Conservation (phyloP, 2,888 invertebrate genomes). For the Automeris io region DNA sequence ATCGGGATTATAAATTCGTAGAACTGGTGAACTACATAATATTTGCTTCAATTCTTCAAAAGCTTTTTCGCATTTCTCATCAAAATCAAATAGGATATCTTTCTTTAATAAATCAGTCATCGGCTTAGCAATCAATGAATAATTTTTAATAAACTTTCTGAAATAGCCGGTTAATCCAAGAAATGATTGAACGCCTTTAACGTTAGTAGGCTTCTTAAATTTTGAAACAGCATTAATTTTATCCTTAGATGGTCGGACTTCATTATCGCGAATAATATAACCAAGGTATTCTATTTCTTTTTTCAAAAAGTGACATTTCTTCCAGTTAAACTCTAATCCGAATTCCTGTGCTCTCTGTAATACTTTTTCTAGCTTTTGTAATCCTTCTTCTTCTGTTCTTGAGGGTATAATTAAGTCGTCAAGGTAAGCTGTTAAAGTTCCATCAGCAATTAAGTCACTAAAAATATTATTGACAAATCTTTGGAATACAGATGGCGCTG, state of each 20-base stretch:
- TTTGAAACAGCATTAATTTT: constrained; percentile 16
- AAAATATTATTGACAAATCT: constrained; percentile 12
- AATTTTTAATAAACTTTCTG: constrained; percentile 13
- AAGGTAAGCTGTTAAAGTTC: constrained; percentile 14
- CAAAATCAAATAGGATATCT: constrained; percentile 11
- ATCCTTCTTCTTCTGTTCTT: constrained; percentile 15
- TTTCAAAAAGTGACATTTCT: constrained; percentile 37
- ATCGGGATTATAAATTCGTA: constrained; percentile 10
- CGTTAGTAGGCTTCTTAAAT: constrained; percentile 12
- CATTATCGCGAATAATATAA: constrained; percentile 14
- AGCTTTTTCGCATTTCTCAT: constrained; percentile 9
- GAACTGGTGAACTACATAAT: constrained; percentile 14
- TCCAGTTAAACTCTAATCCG: constrained; percentile 27
- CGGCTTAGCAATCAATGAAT: constrained; percentile 19
- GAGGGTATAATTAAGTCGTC: constrained; percentile 18
- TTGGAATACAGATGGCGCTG: constrained; percentile 22
- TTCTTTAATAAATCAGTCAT: constrained; percentile 19
- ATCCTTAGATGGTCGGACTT: constrained; percentile 15
- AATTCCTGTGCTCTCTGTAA: constrained; percentile 19
- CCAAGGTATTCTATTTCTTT: constrained; percentile 21
- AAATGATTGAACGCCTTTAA: constrained; percentile 16
- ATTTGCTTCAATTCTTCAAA: constrained; percentile 16
- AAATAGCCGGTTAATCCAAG: constrained; percentile 14
- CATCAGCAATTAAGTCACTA: constrained; percentile 7
- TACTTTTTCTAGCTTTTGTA: constrained; percentile 14